These are phyloP conservation scores for Mylabris sibirica DNA, from an alignment of 2,888 invertebrate genomes.

Conservation along the genomic window DNA sequence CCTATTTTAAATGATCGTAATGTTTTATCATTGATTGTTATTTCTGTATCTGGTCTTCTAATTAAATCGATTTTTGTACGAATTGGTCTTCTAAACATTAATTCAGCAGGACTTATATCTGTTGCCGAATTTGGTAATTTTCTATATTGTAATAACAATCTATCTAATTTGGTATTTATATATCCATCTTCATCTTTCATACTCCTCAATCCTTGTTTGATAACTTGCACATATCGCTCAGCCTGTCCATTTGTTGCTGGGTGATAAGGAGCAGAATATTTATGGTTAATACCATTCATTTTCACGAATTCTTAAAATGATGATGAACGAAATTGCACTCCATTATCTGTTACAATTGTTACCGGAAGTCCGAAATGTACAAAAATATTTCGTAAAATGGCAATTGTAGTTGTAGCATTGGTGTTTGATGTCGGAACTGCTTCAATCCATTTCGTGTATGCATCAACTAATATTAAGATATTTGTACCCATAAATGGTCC, in stretches of 20 bases:
- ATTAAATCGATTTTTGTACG: conserved; percentile 1
- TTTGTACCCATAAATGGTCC: conserved; percentile 37
- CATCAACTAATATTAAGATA: conserved; percentile 36
- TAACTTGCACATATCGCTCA: conserved; percentile 24
- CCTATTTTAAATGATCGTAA: conserved; percentile 1
- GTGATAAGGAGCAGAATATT: conserved; percentile 26
- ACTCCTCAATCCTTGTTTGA: neutral
- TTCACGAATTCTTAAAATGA: too few relatives aligned
- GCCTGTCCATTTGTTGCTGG: conserved; percentile 29
- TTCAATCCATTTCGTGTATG: conserved; percentile 41
- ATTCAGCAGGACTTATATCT: conserved; percentile 7
- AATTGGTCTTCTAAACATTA: conserved; percentile 13
- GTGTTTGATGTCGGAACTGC: conserved; percentile 34
- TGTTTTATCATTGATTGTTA: neutral
- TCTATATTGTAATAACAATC: conserved; percentile 7
- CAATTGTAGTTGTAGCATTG: conserved; percentile 11
- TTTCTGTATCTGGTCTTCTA: neutral
- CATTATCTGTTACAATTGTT: conserved; percentile 20
- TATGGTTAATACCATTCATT: conserved; percentile 20
- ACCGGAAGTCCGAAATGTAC: conserved; percentile 9
- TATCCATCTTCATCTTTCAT: neutral
- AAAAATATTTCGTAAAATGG: conserved; percentile 14
- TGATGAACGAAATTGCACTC: too few relatives aligned
- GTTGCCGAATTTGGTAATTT: neutral
- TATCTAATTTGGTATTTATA: neutral